These are phyloP conservation scores for Matsumurasca onukii DNA, from an alignment of 1,140 invertebrate genomes.

Conservation along the genomic window DNA sequence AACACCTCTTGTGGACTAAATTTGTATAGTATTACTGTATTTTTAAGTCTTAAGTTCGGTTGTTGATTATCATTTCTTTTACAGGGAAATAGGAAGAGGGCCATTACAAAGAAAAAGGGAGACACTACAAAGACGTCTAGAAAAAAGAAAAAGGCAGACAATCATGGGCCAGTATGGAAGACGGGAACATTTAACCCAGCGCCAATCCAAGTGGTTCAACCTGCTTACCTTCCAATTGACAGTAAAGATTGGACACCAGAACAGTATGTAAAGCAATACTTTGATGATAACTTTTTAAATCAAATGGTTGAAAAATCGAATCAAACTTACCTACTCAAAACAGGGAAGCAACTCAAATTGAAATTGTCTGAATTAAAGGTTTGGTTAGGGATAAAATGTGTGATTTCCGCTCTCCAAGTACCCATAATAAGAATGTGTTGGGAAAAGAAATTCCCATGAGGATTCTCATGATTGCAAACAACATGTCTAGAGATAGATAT, in stretches of 20 bases:
- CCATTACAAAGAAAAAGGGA: neutral
- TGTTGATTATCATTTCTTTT: neutral
- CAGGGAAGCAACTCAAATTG: neutral
- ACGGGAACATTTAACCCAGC: neutral
- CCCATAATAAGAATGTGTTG: constrained; percentile 11
- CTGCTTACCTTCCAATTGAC: neutral
- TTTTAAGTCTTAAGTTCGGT: neutral
- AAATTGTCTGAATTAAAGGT: constrained; percentile 1
- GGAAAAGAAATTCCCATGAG: constrained; percentile 5
- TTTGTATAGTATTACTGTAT: neutral
- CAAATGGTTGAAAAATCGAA: neutral
- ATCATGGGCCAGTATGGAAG: neutral
- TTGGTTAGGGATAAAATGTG: constrained; percentile 3
- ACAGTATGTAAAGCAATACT: constrained; percentile 1
- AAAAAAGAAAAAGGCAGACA: neutral
- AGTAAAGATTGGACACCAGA: constrained; percentile 2
- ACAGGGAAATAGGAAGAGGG: neutral
- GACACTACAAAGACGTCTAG: neutral
- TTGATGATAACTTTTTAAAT: constrained; percentile 10
- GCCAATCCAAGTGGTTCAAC: neutral
- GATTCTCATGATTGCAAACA: neutral
- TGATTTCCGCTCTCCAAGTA: neutral
- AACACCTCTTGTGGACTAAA: neutral
- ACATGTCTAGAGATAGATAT: constrained; percentile 11
- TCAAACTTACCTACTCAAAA: neutral